Conservation (phyloP, 2,797 vertebrate species). For the Vespertilio murinus region DNA sequence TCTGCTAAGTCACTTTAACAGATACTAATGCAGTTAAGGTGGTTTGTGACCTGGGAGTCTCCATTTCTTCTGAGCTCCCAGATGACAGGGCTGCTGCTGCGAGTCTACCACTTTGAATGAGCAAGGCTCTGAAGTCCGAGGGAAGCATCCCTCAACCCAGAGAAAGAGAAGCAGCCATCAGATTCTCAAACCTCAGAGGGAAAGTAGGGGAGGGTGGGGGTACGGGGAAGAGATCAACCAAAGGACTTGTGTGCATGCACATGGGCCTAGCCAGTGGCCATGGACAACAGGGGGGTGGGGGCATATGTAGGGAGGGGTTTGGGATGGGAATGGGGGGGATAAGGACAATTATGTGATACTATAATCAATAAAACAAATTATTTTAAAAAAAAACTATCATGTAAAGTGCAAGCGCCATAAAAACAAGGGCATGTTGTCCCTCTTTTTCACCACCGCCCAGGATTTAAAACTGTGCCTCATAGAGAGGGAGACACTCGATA, state of each 20-base stretch:
- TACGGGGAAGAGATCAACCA: too few species aligned
- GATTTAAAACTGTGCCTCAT: background rate
- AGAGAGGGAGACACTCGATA: background rate
- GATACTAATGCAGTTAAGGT: background rate
- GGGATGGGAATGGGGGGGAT: too few species aligned
- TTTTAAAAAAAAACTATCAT: too few species aligned
- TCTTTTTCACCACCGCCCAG: background rate
- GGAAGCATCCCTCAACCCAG: constrained; percentile 15
- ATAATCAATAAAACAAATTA: too few species aligned
- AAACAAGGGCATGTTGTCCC: background rate
- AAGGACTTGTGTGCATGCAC: too few species aligned
- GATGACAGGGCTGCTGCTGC: background rate
- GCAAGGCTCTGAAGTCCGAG: background rate
- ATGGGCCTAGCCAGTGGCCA: too few species aligned
- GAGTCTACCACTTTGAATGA: background rate
- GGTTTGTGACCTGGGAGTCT: background rate
- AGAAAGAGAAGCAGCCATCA: too few species aligned
- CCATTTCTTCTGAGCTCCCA: background rate
- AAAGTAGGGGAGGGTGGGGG: too few species aligned
- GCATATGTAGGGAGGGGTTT: too few species aligned
- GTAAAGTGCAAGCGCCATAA: constrained; percentile 34
- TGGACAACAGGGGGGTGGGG: too few species aligned
- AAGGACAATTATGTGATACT: too few species aligned
- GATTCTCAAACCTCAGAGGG: too few species aligned
- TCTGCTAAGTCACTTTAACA: constrained; percentile 9